Evolutionary conservation across 2,888 invertebrate genomes (phyloP), one percentile per base, ranked within the genome.

Genomic region (Drosophila sordidapex): DNA sequence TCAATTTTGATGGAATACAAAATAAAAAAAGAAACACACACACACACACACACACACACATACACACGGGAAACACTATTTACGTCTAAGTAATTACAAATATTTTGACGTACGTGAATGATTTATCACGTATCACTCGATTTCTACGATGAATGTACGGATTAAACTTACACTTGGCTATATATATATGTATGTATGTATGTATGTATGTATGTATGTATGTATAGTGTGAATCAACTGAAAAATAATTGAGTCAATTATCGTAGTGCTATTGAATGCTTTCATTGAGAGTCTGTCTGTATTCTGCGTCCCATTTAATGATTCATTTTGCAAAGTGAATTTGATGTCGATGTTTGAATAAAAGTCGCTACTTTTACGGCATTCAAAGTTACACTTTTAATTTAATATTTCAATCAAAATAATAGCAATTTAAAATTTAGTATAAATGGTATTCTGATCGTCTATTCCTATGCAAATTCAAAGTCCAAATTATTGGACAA

Each of bases 1-100:
- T 87, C 74, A 83, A 87, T 73, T 65, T 70, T 13, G 49, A 67
- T 58, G 48, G 10, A 33, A 33, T 33, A 33, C 33, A 48, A 53
- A 48, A 60, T 63, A 62, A 51, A 70, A 31, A 52, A n/a, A 29
- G 13, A 13, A 7, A 21, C n/a, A 25, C 15, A 4, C 10, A 31
- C 57, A 13, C n/a, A 21, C n/a, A 25, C n/a, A 21, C n/a, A 25
- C 57, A 13, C n/a, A 25, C 15, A 4, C 10, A 31, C 57, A 15
- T 5, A 29, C 15, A 4, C 18, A 18, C n/a, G 11, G 29, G 2
- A 1, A 51, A 51, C 31, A 6, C 11, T 29, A 21, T n/a, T 33
- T 21, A 31, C 52, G 21, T 21, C 4, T n/a, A 21, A 31, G 31
- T 31, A n/a, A 29, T 31, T 31, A n/a, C 2, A 52, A 51, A 29